phyloP scores from a whole-genome alignment of 2,888 invertebrate genomes.

The Chorisops tibialis region DNA sequence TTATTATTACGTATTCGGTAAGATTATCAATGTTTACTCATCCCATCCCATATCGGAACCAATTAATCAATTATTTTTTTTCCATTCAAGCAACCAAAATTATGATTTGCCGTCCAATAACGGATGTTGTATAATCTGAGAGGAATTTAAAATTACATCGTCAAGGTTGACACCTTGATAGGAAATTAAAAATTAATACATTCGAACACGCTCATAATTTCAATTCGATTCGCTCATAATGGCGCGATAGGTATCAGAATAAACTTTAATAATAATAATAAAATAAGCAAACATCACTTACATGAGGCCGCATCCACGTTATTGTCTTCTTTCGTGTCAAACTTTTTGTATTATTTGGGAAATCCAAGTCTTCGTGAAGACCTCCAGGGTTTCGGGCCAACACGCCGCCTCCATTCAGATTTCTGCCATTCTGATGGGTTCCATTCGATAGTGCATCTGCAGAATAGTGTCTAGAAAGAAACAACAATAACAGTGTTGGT shows the following conservation, averaged over 20 bases:
- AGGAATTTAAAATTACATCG: neutral
- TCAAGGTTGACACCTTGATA: constrained; percentile 9
- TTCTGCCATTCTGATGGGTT: constrained; percentile 27
- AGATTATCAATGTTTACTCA: neutral
- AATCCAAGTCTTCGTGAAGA: constrained; percentile 37
- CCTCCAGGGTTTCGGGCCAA: constrained; percentile 34
- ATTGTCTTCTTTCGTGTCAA: constrained; percentile 35
- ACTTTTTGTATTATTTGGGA: constrained; percentile 35
- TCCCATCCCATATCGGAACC: neutral
- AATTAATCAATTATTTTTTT: neutral
- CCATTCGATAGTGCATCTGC: constrained; percentile 30
- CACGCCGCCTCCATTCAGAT: constrained; percentile 33
- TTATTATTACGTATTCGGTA: too few species aligned
- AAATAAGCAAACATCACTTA: constrained; percentile 25
- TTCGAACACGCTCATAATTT: too few species aligned
- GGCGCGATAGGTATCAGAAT: too few species aligned
- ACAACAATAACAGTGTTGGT: neutral
- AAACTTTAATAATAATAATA: too few species aligned
- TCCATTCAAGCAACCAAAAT: neutral
- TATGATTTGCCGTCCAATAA: neutral
- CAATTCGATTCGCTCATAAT: too few species aligned
- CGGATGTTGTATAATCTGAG: neutral
- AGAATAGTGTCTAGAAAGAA: constrained; percentile 30
- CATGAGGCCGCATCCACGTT: constrained; percentile 38
- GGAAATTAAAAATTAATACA: neutral